Base-by-base conservation (phyloP, 2,797 vertebrate species). In the Coranthus polyacanthus region DNA sequence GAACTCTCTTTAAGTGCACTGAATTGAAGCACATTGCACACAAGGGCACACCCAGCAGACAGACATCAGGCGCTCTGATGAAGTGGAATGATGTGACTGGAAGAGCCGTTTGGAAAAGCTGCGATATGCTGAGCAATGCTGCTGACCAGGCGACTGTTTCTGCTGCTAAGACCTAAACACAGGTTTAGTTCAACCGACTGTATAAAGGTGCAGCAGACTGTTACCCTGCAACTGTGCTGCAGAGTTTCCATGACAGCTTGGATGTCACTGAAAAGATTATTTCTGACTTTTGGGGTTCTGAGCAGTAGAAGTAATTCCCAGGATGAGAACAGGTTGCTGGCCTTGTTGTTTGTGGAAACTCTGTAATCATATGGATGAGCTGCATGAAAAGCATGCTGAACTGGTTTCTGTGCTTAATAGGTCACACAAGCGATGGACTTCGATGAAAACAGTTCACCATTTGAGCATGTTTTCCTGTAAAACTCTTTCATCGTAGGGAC, bases 321-420 rank as follows among this genome's bases (percentile, higher is more conserved):
- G 7, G 22, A 50, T 59, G 37, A 67, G 47, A 58, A 7, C 32
- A 15, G 8, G 43, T 63, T 73, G 51, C 45, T 54, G 17, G 13
- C 1, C 10, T 4, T 41, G 4, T 54, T 70, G 44, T 18, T 17
- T 88, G 70, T 86, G 88, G 89, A 92, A 90, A 79, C 84, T 87
- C 83, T 78, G 41, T 61, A 68, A 67, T 51, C 65, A 60, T 59
- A 52, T 78, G 68, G 45, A 72, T 64, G 73, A 58, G 45, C 49
- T 88, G 81, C 81, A 88, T 76, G 76, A 72, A 71, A 52, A 80
- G 88, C 86, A 89, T 83, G 87, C 62, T 82, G 36, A 51, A 54
- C 64, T 72, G 72, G 52, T 75, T 38, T 49, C 17, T 64, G 49
- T 60, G 38, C 21, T 42, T 41, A 29, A 61, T n/a, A n/a, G n/a